A percentile compares a stretch with the other conserved stretches of the same genome.
Conservation (phyloP, 2,888 invertebrate species). For the Amphipyra tragopoginis region DNA sequence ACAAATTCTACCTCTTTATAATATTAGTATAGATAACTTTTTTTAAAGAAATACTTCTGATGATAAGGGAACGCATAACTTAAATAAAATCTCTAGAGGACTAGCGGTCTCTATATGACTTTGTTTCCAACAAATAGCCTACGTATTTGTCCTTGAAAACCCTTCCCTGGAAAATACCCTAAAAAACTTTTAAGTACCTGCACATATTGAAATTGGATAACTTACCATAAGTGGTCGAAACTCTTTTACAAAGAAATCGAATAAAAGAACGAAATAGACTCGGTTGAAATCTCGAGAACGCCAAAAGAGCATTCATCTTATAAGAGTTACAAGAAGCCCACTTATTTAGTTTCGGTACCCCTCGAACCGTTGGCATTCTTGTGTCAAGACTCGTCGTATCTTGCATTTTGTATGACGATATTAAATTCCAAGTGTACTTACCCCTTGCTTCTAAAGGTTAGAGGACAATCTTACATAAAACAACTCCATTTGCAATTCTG, state of each 20-base stretch:
- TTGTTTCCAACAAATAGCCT: slow-evolving; percentile 15
- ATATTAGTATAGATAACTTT: too few species aligned
- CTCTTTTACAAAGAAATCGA: slow-evolving; percentile 45
- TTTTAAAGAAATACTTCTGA: too few species aligned
- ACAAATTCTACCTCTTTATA: too few species aligned
- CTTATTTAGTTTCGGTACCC: slow-evolving; percentile 37
- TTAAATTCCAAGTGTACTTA: slow-evolving; percentile 42
- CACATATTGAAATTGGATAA: slow-evolving; percentile 53
- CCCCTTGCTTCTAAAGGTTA: slow-evolving; percentile 19
- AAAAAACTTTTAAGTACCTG: slow-evolving; percentile 33
- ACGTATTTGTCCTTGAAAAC: slow-evolving; percentile 1
- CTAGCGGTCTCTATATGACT: slow-evolving; percentile 9
- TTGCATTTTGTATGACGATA: slow-evolving; percentile 45
- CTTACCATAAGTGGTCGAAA: slow-evolving; percentile 40
- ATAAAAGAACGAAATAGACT: slow-evolving; percentile 41
- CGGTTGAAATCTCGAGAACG: slow-evolving; percentile 31
- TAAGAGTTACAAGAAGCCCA: slow-evolving; percentile 31
- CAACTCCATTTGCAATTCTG: slow-evolving; percentile 39
- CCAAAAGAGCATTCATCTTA: slow-evolving; percentile 44
- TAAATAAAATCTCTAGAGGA: slow-evolving; percentile 6
- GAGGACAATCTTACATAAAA: slow-evolving; percentile 26
- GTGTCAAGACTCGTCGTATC: slow-evolving; percentile 20
- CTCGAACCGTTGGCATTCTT: slow-evolving; percentile 32
- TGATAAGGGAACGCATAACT: not conserved
- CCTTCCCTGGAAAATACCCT: slow-evolving; percentile 6